Evolutionary conservation across 2,113 vertebrate species (phyloP), one percentile per base, ranked within the genome.

Genomic region (Sinocyclocheilus anophthalmus): DNA sequence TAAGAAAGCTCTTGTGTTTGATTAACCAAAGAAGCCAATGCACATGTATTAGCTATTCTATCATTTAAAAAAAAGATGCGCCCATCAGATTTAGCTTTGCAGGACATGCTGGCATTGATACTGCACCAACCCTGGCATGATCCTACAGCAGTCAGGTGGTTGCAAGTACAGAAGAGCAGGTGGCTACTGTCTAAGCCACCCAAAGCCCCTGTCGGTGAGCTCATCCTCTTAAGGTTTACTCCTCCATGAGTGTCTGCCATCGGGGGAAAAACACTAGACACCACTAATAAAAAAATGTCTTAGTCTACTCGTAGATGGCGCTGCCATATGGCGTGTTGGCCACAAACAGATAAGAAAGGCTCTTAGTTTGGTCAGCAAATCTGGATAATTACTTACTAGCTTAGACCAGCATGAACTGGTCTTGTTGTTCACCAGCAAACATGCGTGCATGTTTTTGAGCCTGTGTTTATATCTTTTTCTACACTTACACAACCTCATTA

Each of bases 101-200:
- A 70, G 24, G 39, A 45, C 39, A 73, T 0, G 30, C 22, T 50
- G 72, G 16, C 67, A 18, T 48, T 6, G 2, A 33, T 14, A 33
- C 20, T 63, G 16, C 69, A n/a, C 7, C 84, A 70, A 45, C 0
- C 12, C 53, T 79, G 24, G 20, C 67, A 90, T 50, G 80, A 82
- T 82, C 63, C 63, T 70, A 50, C 9, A 53, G 26, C 26, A 10
- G 24, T 61, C 78, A 85, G 76, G 39, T 83, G 48, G 13, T 14
- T 70, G 65, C 22, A 48, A 26, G 59, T 81, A 50, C 75, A 77
- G 63, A 73, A 88, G 78, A 91, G 92, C 93, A 94, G 93, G 90
- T 93, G 93, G 92, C 89, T 87, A 84, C 50, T 76, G 90, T 91
- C 87, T 95, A 93, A 94, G 91, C 89, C 85, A 90, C 88, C 79